Evolutionary conservation across 2,888 invertebrate genomes (phyloP), one percentile per base, ranked within the genome.

Genomic region (Koerneria pararmatus): DNA sequence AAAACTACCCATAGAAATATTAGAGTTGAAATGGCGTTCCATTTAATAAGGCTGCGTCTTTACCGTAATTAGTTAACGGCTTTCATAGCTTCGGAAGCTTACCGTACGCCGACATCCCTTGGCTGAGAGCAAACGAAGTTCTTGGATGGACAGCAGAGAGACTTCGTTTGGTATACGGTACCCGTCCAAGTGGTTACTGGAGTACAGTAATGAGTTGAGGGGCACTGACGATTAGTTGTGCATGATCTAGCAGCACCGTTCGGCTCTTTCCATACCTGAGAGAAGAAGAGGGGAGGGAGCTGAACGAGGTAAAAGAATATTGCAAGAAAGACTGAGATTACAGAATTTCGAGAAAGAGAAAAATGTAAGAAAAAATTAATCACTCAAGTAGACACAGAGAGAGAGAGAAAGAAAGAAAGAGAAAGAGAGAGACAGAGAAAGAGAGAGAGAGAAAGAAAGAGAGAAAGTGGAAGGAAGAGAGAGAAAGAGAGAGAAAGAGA

Each of bases 181-280:
- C 63, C 63, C 37, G 63, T 65, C 76, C 80, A 78, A 1, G 79
- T 78, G 54, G 79, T 82, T 41, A 82, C 78, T 27, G 79, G 78
- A 8, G 82, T 82, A 60, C 82, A 82, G 71, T 80, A 82, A 59
- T 82, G 82, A 5, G 82, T 82, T 24, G 74, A 76, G 5, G 82
- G 82, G 58, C 82, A 82, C 53, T 80, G 78, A 32, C 79, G 70
- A 71, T 82, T 80, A 46, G 74, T 77, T 15, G 78, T 79, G 66
- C 82, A 82, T 8, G 78, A 71, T 1, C 80, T 73, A 0, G 77
- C 75, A 2, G 77, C 78, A 37, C 82, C 82, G 67, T 79, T 81
- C 51, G 75, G 77, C 70, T 82, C 82, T 58, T 79, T 80, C 77
- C 78, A 80, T 15, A 81, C 78, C 73, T 76, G 61, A 6, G 57